phyloP scores from a whole-genome alignment of 2,888 invertebrate genomes.

The Syrista parreyssii region DNA sequence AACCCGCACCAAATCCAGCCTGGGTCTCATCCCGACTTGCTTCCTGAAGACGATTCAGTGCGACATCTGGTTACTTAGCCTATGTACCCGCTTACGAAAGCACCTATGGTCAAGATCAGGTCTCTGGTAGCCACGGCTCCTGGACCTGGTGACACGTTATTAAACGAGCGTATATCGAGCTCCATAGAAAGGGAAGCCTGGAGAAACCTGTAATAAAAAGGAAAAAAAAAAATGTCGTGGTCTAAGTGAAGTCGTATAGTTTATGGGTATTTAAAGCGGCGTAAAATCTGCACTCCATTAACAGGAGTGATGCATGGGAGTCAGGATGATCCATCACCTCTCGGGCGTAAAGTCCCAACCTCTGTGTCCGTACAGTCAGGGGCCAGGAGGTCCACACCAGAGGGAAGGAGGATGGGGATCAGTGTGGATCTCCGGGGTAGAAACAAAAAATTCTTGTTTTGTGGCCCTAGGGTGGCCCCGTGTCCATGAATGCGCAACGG shows the following conservation, averaged over 20 bases:
- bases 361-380: neutral
- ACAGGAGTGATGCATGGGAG: conserved; percentile 35
- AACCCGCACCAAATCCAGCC: neutral
- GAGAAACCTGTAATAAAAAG: neutral
- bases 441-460: conserved; percentile 53
- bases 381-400: neutral
- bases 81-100: neutral
- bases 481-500: conserved; percentile 40
- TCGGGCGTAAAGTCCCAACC: conserved; percentile 26
- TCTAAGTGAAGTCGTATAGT: conserved; percentile 14
- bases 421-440: conserved; percentile 13
- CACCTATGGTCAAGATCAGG: neutral
- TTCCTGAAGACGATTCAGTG: neutral
- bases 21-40: neutral
- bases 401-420: conserved; percentile 5
- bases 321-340: conserved; percentile 58
- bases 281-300: conserved; percentile 62
- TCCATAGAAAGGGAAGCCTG: neutral
- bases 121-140: neutral
- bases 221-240: neutral
- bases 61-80: neutral
- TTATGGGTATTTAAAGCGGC: conserved; percentile 57
- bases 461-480: conserved; percentile 58
- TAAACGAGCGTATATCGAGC: neutral
- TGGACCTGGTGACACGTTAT: neutral